A percentile compares a stretch with the other conserved stretches of the same genome.
Conservation (phyloP, 2,797 vertebrate genomes). For the Balearica regulorum region DNA sequence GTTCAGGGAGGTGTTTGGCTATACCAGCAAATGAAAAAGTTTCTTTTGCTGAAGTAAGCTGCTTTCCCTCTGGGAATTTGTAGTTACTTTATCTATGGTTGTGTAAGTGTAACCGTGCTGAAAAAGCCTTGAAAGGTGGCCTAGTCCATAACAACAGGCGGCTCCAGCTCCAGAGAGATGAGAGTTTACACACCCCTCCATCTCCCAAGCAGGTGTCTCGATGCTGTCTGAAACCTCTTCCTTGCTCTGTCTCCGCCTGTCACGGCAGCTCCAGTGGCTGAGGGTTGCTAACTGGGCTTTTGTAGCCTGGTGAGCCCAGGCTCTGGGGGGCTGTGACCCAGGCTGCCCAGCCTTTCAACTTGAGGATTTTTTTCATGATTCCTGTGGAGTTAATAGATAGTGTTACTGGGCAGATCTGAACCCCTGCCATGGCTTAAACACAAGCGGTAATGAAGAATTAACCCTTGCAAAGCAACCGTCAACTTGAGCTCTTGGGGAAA, state of each 20-base stretch:
- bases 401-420: background rate
- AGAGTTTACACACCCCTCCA: background rate
- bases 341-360: background rate
- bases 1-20: background rate
- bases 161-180: background rate
- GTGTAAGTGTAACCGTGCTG: background rate
- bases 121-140: background rate
- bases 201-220: accelerated
- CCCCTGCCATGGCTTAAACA: background rate
- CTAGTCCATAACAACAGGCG: background rate
- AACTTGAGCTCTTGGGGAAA: background rate
- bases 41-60: background rate
- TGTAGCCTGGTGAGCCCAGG: background rate
- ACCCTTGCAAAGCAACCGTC: background rate
- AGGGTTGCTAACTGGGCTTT: background rate
- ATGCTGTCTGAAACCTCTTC: background rate
- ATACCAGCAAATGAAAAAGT: background rate
- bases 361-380: background rate
- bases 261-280: accelerated
- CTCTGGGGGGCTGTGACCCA: background rate
- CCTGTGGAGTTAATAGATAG: background rate
- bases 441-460: background rate
- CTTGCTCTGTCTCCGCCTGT: background rate
- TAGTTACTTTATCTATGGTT: background rate
- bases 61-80: background rate